Conservation (phyloP, 2,113 vertebrate genomes). For the Podiceps cristatus region DNA sequence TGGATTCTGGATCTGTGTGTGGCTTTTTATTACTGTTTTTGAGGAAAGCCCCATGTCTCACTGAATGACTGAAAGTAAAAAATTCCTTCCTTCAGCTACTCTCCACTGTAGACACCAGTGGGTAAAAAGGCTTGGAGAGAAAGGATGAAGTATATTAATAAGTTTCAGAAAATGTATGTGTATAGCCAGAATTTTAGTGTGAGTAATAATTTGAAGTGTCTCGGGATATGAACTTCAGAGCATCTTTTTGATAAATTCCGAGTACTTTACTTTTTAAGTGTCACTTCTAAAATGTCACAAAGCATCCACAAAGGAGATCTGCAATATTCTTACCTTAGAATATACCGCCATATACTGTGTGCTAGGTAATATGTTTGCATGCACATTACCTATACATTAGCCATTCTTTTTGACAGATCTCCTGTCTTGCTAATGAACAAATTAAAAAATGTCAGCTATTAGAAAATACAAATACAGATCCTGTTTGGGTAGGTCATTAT, state of each 20-base stretch:
- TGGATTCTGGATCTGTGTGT: not conserved
- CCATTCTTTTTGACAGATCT: not conserved
- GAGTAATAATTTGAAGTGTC: not conserved
- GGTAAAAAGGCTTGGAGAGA: not conserved
- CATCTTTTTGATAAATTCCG: not conserved
- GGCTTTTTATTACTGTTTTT: not conserved
- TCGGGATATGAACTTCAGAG: not conserved
- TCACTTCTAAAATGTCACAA: not conserved
- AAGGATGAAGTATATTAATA: not conserved
- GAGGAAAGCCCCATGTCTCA: not conserved
- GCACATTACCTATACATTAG: no score
- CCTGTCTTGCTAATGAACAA: not conserved
- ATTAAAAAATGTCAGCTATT: not conserved
- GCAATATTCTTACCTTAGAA: not conserved
- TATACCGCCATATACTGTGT: not conserved
- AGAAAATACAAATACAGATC: not conserved
- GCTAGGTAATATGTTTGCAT: not conserved
- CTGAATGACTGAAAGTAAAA: not conserved
- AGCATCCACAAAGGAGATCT: not conserved
- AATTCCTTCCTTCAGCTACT: not conserved
- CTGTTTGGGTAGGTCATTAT: not conserved
- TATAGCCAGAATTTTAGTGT: not conserved
- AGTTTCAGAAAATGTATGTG: not conserved
- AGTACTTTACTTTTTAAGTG: not conserved
- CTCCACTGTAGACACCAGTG: not conserved